phyloP scores from a whole-genome alignment of 1,140 invertebrate species.

The Drosophila pseudoananassae region DNA sequence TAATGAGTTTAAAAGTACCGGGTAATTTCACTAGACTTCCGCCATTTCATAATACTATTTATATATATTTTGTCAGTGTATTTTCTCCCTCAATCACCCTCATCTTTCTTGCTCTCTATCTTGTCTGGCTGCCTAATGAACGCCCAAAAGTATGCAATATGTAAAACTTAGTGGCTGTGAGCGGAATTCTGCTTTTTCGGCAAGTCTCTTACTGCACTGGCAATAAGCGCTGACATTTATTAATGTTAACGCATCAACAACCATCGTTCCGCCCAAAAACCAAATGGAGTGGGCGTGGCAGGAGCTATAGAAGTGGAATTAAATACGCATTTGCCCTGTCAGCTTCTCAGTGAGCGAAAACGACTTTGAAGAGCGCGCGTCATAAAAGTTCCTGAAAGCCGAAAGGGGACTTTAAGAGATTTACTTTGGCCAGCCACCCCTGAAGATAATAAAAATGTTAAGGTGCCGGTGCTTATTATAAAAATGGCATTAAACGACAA shows the following conservation, averaged over 20 bases:
- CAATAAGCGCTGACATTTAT: constrained; percentile 71
- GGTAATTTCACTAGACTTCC: too few relatives aligned
- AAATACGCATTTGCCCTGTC: constrained; percentile 77
- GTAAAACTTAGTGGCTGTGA: constrained; percentile 44
- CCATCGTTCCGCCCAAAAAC: constrained; percentile 20
- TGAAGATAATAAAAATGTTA: constrained; percentile 72
- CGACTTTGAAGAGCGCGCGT: constrained; percentile 31
- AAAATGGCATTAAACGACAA: constrained; percentile 74
- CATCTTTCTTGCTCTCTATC: constrained; percentile 8
- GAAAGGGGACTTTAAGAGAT: constrained; percentile 12
- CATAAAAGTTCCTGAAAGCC: constrained; percentile 58
- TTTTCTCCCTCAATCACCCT: neutral
- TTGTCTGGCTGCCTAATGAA: constrained; percentile 21
- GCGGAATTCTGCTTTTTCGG: constrained; percentile 16
- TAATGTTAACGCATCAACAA: constrained; percentile 72
- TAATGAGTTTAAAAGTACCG: neutral
- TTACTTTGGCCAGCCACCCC: constrained; percentile 3
- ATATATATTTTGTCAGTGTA: neutral
- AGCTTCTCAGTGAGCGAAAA: constrained; percentile 43
- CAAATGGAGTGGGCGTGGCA: constrained; percentile 54
- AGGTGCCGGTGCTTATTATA: constrained; percentile 74
- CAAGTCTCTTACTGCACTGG: constrained; percentile 32
- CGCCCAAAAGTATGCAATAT: constrained; percentile 57
- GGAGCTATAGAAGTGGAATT: constrained; percentile 62
- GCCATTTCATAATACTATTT: too few relatives aligned